Conservation (phyloP, 2,888 invertebrate species). For the Belgica antarctica region DNA sequence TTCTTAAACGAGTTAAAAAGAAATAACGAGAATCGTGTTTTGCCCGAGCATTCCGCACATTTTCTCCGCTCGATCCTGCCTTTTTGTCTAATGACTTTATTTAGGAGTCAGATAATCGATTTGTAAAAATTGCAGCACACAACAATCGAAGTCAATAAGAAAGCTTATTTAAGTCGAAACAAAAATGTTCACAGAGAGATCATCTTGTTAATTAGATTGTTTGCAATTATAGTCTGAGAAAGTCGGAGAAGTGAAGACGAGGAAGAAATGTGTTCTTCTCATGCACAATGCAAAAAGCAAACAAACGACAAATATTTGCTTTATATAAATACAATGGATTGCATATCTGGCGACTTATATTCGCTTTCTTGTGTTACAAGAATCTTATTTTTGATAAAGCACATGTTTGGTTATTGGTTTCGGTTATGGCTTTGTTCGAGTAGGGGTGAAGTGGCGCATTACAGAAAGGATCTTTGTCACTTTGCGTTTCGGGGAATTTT, state of each 20-base stretch:
- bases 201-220: constrained; percentile 39
- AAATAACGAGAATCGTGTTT: constrained; percentile 43
- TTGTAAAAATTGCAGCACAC: constrained; percentile 24
- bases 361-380: not conserved
- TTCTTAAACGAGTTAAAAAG: constrained; percentile 38
- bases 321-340: constrained; percentile 25
- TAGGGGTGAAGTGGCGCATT: too few relatives aligned
- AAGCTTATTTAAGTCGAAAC: not conserved
- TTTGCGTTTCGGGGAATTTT: too few relatives aligned
- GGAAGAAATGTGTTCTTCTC: constrained; percentile 2
- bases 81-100: constrained; percentile 40
- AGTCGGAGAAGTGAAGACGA: not conserved
- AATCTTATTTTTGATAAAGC: constrained; percentile 15
- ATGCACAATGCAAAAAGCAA: constrained; percentile 22
- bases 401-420: too few relatives aligned
- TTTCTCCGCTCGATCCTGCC: constrained; percentile 34
- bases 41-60: constrained; percentile 39
- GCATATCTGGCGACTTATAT: constrained; percentile 11
- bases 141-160: constrained; percentile 41
- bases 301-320: constrained; percentile 38
- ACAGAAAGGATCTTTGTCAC: too few relatives aligned
- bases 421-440: too few relatives aligned
- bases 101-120: constrained; percentile 29
- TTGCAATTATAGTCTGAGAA: constrained; percentile 34
- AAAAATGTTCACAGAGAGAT: not conserved